Evolutionary conservation across 2,888 invertebrate species (phyloP), one percentile per base, ranked within the genome.

Genomic region (Zaprionus bogoriensis): DNA sequence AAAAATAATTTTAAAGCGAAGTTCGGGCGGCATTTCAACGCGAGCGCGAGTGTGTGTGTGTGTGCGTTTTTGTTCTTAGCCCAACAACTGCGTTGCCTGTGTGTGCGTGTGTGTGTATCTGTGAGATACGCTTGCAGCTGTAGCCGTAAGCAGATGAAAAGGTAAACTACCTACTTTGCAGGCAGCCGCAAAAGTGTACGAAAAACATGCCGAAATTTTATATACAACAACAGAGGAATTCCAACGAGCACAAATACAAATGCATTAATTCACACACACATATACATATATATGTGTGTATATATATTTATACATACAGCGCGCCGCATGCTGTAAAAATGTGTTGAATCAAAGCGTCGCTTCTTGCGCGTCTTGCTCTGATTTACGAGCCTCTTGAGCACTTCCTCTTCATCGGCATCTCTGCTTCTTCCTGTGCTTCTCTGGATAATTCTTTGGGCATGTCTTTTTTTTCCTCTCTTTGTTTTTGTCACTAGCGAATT

Each of bases 151-250:
- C 14, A 14, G 45, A 10, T 25, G 28, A 52, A 69, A 78, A 82
- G 83, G 83, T 79, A 87, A 87, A 85, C 79, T 84, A 81, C 79
- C 85, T 81, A 87, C 79, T 83, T 87, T 84, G 78, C 78, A 76
- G 80, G 69, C 83, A 76, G 86, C 69, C 83, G 86, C 79, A 79
- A 67, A 86, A 80, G 82, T 84, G 85, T 80, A 80, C 68, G 85
- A 83, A 81, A 84, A 84, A 86, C 46, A 68, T 77, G 66, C 74
- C 81, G 61, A 80, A 80, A 66, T 41, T 36, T 3, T 36, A 48
- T 61, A 51, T 48, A 53, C 45, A 61, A 55, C 53, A 39, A 36
- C 7, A 36, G n/a, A 23, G n/a, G 2, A 25, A 27, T 2, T 7
- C 22, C 12, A 52, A n/a, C 7, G 27, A 28, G 19, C 27, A 14